Conservation (phyloP, 1,140 invertebrate species). For the Hetaerina americana region DNA sequence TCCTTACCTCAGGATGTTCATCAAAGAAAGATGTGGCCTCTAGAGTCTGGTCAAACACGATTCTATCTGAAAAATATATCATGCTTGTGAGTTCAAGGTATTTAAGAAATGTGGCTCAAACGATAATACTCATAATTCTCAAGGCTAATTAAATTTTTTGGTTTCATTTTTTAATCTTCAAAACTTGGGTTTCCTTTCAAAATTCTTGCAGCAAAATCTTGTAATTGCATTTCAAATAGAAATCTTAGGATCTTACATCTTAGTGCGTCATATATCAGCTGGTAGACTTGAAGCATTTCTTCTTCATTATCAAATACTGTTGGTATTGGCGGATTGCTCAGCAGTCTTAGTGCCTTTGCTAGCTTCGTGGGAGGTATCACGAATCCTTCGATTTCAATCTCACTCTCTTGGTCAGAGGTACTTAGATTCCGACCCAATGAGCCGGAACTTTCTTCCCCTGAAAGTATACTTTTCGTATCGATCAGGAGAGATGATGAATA, state of each 20-base stretch:
- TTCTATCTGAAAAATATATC: neutral
- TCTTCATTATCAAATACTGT: neutral
- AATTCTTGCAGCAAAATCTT: too few species aligned
- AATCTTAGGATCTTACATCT: neutral
- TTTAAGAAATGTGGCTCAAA: too few species aligned
- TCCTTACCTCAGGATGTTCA: too few species aligned
- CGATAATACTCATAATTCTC: too few species aligned
- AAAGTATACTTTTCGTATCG: neutral
- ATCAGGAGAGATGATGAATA: neutral
- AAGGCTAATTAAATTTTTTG: too few species aligned
- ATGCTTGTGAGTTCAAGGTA: too few species aligned
- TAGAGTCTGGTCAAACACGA: neutral
- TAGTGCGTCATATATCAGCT: neutral
- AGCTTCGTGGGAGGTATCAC: neutral
- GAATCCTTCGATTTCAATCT: neutral
- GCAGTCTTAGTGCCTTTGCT: neutral
- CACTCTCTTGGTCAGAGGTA: neutral
- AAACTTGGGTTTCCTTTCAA: too few species aligned
- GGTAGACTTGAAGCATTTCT: neutral
- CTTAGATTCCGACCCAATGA: neutral
- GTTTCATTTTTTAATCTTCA: too few species aligned
- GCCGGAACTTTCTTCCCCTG: neutral
- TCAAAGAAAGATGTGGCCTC: neutral
- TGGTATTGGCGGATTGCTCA: neutral
- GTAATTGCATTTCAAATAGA: too few species aligned